Conservation (phyloP, 2,113 vertebrate species). For the Tretioscincus oriximinensis region DNA sequence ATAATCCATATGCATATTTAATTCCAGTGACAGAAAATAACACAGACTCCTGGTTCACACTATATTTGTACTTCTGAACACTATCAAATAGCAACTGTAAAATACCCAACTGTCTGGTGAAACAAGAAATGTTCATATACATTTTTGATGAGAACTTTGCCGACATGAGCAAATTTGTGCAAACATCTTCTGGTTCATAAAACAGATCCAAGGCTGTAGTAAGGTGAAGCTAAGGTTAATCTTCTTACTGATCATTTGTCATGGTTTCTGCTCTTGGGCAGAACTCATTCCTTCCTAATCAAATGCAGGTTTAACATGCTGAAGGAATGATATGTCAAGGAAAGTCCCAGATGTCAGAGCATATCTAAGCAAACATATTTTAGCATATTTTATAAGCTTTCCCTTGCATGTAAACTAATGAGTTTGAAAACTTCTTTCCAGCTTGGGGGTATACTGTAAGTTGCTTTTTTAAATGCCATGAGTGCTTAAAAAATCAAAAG, state of each 20-base stretch:
- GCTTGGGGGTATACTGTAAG: background rate
- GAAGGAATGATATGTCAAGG: background rate
- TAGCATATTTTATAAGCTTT: background rate
- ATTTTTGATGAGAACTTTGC: slow-evolving; percentile 18
- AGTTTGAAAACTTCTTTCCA: background rate
- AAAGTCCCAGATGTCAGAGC: background rate
- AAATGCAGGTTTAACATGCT: background rate
- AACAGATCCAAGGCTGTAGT: background rate
- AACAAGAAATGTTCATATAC: slow-evolving; percentile 8
- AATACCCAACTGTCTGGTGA: background rate
- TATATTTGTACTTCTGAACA: slow-evolving; percentile 5
- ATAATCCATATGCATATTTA: background rate
- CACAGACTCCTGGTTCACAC: background rate
- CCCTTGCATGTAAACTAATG: background rate
- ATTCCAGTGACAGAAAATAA: background rate
- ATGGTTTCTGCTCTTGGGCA: background rate
- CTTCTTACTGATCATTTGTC: background rate
- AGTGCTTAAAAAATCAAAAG: no score
- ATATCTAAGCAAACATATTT: background rate
- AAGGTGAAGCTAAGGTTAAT: background rate
- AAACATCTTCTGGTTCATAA: background rate
- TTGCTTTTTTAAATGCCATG: no score
- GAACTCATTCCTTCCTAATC: background rate
- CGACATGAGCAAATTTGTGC: background rate
- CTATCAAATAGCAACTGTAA: background rate